These are phyloP conservation scores for Lycodopsis pacificus DNA, from an alignment of 2,797 vertebrate genomes.

Conservation along the genomic window DNA sequence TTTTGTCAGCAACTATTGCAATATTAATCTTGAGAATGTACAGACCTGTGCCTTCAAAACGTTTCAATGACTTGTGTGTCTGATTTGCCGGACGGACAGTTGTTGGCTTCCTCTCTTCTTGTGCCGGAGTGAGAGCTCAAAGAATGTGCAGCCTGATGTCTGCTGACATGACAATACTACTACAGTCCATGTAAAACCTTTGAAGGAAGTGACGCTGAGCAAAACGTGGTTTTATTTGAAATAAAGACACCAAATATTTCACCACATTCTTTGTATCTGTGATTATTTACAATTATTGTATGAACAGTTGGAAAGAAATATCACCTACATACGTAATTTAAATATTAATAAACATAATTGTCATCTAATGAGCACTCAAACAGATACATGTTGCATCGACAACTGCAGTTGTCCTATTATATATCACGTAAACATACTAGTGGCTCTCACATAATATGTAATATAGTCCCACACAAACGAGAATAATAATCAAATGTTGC, in stretches of 20 bases:
- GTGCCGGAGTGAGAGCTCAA: conserved; percentile 27
- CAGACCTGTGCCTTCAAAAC: conserved; percentile 65
- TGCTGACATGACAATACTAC: conserved; percentile 8
- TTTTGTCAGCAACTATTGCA: conserved; percentile 55
- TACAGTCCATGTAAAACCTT: conserved; percentile 14
- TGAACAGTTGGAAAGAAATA: background rate
- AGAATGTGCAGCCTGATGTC: conserved; percentile 33
- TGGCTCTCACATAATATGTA: background rate
- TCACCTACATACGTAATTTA: background rate
- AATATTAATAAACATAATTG: background rate
- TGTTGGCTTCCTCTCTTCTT: conserved; percentile 30
- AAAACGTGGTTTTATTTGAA: conserved; percentile 62
- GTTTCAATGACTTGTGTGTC: conserved; percentile 34
- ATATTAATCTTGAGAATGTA: conserved; percentile 56
- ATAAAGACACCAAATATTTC: conserved; percentile 70
- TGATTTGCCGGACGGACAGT: conserved; percentile 34
- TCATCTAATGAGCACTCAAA: background rate
- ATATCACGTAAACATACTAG: background rate
- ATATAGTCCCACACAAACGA: background rate
- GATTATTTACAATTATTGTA: background rate
- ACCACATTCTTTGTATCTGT: conserved; percentile 20
- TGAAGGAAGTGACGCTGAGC: conserved; percentile 22
- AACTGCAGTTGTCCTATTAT: background rate
- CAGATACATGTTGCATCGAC: background rate
- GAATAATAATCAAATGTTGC: background rate